Conservation (phyloP, 2,888 invertebrate genomes). For the Yponomeuta evonymella region DNA sequence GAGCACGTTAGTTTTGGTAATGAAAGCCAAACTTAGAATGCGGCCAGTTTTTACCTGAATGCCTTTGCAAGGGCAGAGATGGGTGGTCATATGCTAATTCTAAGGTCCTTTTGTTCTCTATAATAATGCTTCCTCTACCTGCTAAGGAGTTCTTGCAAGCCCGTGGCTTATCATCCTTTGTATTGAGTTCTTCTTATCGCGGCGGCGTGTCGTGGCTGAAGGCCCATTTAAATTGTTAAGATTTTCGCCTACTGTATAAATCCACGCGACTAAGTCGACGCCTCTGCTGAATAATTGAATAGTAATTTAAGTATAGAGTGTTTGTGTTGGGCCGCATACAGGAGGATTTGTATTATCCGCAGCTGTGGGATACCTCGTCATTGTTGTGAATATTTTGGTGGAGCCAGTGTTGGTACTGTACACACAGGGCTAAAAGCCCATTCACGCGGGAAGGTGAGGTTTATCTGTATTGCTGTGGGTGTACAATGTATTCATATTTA, state of each 20-base stretch:
- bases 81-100: background rate
- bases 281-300: constrained; percentile 7
- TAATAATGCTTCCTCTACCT: background rate
- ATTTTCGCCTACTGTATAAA: background rate
- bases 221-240: background rate
- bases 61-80: background rate
- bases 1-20: background rate
- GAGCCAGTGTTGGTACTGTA: background rate
- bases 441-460: background rate
- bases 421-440: background rate
- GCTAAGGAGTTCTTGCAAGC: background rate
- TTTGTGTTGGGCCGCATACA: background rate
- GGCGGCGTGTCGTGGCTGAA: background rate
- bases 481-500: background rate
- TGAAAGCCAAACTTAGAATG: background rate
- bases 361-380: background rate
- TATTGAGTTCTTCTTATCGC: background rate
- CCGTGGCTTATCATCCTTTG: too few relatives aligned
- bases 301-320: background rate
- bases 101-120: background rate
- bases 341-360: constrained; percentile 4
- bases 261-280: background rate
- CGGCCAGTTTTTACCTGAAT: background rate
- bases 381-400: background rate
- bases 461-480: background rate